Evolutionary conservation across 2,888 invertebrate genomes (phyloP), one percentile per base, ranked within the genome.

Genomic region (Thelaira solivaga): DNA sequence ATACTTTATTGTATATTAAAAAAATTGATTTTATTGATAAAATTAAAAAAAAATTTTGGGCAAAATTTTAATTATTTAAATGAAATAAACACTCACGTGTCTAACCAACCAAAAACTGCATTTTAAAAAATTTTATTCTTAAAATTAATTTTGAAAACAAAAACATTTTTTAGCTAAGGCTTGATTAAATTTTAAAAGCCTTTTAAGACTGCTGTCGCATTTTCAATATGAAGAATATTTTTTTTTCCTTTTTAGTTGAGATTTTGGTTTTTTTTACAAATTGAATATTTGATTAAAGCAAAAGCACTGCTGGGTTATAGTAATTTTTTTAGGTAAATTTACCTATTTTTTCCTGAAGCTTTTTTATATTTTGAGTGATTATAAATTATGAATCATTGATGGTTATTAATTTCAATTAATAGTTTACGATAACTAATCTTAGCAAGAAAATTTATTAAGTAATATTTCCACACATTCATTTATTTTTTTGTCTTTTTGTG

Each of bases 301-400:
- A n/a, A 10, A 34, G n/a, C 8, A n/a, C 34, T n/a, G 1, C n/a
- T n/a, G n/a, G n/a, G n/a, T n/a, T n/a, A n/a, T n/a, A n/a, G n/a
- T n/a, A n/a, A n/a, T n/a, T n/a, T n/a, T n/a, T n/a, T n/a, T n/a
- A n/a, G n/a, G n/a, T 16, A 16, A 39, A 7, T 7, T 22, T 3
- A n/a, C 31, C 20, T 13, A 13, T 24, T 29, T 20, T 39, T 39
- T 39, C 8, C 18, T 29, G n/a, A 43, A 61, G 20, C 18, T 20
- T 45, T 24, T 39, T 41, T 55, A 34, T 8, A 39, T 16, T 36
- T 16, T 49, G 41, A 49, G 18, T 29, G 64, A 57, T 64, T 55
- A 57, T 64, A 64, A 72, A 39, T 64, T 69, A 61, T 69, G 69
- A 69, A 51, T 69, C 69, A 61, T 61, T 61, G 61, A 61, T 69